Conservation (phyloP, 2,797 vertebrate genomes). For the Mormyrus hasselquistii region DNA sequence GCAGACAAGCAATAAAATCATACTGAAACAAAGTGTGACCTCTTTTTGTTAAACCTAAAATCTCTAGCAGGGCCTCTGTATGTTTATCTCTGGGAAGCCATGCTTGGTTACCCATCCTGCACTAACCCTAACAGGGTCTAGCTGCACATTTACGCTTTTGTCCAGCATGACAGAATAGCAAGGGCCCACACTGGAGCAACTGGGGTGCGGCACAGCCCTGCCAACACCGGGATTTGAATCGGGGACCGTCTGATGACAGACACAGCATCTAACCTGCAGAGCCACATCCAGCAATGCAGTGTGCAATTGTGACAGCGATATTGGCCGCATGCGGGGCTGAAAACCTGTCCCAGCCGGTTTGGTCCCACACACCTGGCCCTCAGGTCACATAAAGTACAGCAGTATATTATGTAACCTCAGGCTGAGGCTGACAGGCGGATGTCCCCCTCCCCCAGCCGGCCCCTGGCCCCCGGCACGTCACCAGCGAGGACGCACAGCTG, state of each 20-base stretch:
- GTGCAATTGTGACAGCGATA: not conserved
- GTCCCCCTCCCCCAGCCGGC: not conserved
- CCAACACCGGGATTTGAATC: not conserved
- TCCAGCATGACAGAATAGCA: too few species aligned
- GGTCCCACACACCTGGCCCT: not conserved
- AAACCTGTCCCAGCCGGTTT: not conserved
- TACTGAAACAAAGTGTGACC: not conserved
- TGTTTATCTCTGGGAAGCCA: not conserved
- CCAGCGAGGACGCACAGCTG: not conserved
- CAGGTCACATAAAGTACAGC: not conserved
- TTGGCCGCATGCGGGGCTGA: not conserved
- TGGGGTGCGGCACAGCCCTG: too few species aligned
- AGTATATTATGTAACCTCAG: not conserved
- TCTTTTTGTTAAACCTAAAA: not conserved
- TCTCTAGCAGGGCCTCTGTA: not conserved
- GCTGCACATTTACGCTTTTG: not conserved
- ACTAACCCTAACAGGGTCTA: not conserved
- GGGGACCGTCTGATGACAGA: not conserved
- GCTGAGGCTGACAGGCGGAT: not conserved
- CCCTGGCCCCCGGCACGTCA: not conserved
- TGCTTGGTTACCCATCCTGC: not conserved
- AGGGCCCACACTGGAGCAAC: too few species aligned
- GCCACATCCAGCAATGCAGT: not conserved
- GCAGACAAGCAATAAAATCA: not conserved
- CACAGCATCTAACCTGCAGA: not conserved